Conservation (phyloP, 2,888 invertebrate genomes). For the Napeogenes sylphis region DNA sequence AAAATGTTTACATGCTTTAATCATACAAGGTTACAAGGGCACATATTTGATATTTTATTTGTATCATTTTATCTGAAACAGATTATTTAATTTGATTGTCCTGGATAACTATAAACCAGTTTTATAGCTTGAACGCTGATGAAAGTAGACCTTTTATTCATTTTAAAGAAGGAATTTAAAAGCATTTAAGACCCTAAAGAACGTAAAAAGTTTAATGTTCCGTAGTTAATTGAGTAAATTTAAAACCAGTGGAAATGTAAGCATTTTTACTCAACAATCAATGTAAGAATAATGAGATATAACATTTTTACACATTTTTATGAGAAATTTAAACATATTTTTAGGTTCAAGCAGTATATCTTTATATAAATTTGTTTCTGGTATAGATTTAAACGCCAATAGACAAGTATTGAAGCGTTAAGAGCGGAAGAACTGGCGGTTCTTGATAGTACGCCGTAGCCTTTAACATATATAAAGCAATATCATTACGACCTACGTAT, state of each 20-base stretch:
- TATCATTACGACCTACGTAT: too few species aligned
- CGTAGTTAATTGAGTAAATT: conserved; percentile 57
- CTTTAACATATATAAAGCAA: too few species aligned
- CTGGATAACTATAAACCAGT: conserved; percentile 68
- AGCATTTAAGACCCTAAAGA: conserved; percentile 66
- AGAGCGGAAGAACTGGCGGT: too few species aligned
- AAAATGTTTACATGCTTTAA: neutral
- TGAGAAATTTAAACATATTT: too few species aligned
- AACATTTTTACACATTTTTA: too few species aligned
- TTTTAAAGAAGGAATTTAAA: conserved; percentile 67
- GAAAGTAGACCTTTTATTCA: conserved; percentile 73
- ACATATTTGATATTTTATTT: conserved; percentile 1
- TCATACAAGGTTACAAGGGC: neutral
- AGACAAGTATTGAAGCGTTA: too few species aligned
- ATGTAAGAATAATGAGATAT: neutral
- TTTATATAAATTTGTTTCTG: too few species aligned
- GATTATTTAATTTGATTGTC: conserved; percentile 69
- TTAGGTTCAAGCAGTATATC: too few species aligned
- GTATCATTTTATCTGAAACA: conserved; percentile 42
- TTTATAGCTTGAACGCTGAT: conserved; percentile 70
- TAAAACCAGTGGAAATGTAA: conserved; percentile 30
- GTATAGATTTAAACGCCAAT: too few species aligned
- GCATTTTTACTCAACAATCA: conserved; percentile 4
- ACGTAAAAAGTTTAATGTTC: conserved; percentile 64
- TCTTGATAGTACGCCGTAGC: too few species aligned